Percentiles rank a stretch among this genome's conserved stretches.
Evolutionary conservation across 2,888 invertebrate genomes (phyloP).

Genomic region (Drosophila flavopinicola): DNA sequence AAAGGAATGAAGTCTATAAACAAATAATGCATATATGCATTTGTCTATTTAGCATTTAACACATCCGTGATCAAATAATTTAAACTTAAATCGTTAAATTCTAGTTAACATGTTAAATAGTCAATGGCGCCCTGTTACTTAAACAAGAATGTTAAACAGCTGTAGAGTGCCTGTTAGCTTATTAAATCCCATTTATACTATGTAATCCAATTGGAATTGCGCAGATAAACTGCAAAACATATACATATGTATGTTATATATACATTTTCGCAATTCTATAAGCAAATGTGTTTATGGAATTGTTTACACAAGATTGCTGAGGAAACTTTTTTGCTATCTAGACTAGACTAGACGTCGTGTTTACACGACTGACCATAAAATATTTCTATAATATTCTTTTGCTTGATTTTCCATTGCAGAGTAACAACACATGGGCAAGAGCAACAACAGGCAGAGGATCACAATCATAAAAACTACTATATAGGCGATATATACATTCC

Average conservation of each 20-base stretch:
- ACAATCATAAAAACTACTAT: neutral
- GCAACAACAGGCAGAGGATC: neutral
- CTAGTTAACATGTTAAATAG: no score
- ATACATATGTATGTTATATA: neutral
- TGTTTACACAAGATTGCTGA: slow-evolving; percentile 25
- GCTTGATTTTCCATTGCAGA: slow-evolving; percentile 32
- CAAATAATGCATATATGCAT: neutral
- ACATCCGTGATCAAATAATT: no score
- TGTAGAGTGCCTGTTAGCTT: neutral
- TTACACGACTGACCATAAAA: slow-evolving; percentile 2
- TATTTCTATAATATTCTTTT: slow-evolving; percentile 3
- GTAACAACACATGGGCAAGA: slow-evolving; percentile 45
- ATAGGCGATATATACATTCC: slow-evolving; percentile 26
- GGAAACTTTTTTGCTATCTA: slow-evolving; percentile 1
- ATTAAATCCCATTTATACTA: neutral
- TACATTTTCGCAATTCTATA: slow-evolving; percentile 2
- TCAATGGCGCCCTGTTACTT: neutral
- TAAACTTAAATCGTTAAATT: no score
- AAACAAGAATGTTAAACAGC: slow-evolving; percentile 6
- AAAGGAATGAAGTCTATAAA: neutral
- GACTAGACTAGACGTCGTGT: slow-evolving; percentile 6
- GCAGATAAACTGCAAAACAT: neutral
- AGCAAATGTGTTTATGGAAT: slow-evolving; percentile 2
- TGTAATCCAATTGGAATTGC: neutral
- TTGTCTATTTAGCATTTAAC: neutral